Conservation (phyloP, 2,113 vertebrate genomes). For the Nannobrachium achirus region DNA sequence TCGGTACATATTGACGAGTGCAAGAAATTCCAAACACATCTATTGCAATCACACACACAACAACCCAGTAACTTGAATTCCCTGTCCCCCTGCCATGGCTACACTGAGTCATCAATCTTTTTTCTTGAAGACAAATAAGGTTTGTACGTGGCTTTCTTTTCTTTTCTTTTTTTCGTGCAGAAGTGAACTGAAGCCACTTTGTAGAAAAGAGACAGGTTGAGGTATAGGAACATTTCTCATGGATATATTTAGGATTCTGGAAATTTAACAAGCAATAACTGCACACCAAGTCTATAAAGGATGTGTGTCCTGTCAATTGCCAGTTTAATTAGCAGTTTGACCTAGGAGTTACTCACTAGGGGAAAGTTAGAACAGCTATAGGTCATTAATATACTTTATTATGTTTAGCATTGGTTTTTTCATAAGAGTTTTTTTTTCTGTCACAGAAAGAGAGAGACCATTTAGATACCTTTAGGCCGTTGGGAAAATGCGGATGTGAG, state of each 20-base stretch:
- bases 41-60: slow-evolving; percentile 15
- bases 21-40: slow-evolving; percentile 2
- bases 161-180: background rate
- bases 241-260: slow-evolving; percentile 36
- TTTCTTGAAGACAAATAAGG: slow-evolving; percentile 8
- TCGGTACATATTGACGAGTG: slow-evolving; percentile 24
- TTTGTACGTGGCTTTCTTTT: slow-evolving; percentile 2
- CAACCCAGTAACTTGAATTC: slow-evolving; percentile 8
- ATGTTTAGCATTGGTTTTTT: slow-evolving; percentile 40
- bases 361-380: slow-evolving; percentile 26
- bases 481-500: slow-evolving; percentile 18
- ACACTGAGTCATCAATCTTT: slow-evolving; percentile 20
- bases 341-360: slow-evolving; percentile 30
- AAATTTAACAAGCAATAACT: slow-evolving; percentile 39
- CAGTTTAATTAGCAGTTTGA: slow-evolving; percentile 53
- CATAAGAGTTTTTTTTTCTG: slow-evolving; percentile 9
- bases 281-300: slow-evolving; percentile 25
- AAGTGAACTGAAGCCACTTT: background rate
- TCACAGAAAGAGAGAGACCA: slow-evolving; percentile 11
- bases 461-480: slow-evolving; percentile 17
- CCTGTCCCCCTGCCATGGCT: slow-evolving; percentile 12
- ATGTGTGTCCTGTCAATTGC: slow-evolving; percentile 29
- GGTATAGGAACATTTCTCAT: slow-evolving; percentile 24
- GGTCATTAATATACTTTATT: slow-evolving; percentile 52
- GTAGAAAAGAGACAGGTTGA: slow-evolving; percentile 8